phyloP scores from a whole-genome alignment of 1,140 invertebrate genomes.

The Orius laevigatus region DNA sequence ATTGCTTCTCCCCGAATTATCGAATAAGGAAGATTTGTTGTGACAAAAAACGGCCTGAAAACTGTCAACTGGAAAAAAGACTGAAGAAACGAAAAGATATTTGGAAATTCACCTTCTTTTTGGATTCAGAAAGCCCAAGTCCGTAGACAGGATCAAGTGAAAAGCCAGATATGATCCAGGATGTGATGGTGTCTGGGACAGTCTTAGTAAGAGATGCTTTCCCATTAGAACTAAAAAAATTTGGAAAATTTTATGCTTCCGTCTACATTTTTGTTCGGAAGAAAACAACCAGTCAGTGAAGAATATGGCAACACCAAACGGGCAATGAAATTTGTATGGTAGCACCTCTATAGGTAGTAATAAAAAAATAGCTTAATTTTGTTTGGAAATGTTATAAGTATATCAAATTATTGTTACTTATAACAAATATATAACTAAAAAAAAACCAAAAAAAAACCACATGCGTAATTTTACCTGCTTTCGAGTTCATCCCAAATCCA shows the following conservation, averaged over 20 bases:
- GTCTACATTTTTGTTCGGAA: no score
- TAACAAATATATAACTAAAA: no score
- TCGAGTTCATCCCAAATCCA: conserved; percentile 43
- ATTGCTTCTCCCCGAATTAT: conserved; percentile 82
- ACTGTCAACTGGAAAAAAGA: conserved; percentile 45
- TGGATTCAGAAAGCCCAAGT: conserved; percentile 56
- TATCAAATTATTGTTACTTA: no score
- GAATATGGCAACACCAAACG: no score
- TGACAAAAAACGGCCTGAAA: conserved; percentile 77
- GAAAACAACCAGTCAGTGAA: no score
- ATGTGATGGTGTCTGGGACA: conserved; percentile 80
- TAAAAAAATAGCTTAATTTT: no score
- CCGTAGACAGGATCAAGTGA: conserved; percentile 71
- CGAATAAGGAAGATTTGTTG: conserved; percentile 72
- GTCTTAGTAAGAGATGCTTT: conserved; percentile 30
- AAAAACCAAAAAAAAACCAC: no score
- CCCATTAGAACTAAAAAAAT: conserved; percentile 34
- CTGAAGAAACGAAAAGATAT: background rate
- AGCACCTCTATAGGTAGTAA: no score
- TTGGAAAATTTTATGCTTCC: no score
- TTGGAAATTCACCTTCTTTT: conserved; percentile 39
- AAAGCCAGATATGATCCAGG: conserved; percentile 86
- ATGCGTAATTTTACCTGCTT: conserved; percentile 29
- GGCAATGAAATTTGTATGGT: no score
- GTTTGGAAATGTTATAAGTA: no score